A percentile compares a stretch with the other conserved stretches of the same genome.
These are phyloP conservation scores for Cyphomyrus plagiostoma DNA, from an alignment of 2,113 vertebrate species.

Conservation along the genomic window DNA sequence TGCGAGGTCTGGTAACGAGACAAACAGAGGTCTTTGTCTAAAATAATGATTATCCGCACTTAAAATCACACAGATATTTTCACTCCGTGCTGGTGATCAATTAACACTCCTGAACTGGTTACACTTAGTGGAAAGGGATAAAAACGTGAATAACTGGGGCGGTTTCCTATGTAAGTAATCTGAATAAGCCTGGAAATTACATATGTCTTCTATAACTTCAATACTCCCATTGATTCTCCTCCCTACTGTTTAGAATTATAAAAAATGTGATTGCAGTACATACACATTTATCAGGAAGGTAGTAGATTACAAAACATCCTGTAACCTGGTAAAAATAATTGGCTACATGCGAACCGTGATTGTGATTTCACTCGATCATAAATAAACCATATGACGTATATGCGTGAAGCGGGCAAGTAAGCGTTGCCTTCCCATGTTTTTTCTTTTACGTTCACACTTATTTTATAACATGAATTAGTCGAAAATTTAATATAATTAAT, in stretches of 20 bases:
- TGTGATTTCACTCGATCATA: background rate
- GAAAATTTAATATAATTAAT: background rate
- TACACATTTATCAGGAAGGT: background rate
- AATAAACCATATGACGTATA: background rate
- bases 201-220: background rate
- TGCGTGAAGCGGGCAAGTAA: background rate
- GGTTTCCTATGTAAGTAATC: background rate
- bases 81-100: background rate
- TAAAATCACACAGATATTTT: background rate
- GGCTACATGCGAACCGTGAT: background rate
- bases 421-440: background rate
- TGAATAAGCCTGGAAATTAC: background rate
- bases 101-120: background rate
- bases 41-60: background rate
- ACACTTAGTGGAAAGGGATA: background rate
- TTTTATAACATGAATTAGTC: background rate
- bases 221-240: background rate
- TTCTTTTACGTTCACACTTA: background rate
- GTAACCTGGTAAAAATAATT: background rate
- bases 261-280: background rate
- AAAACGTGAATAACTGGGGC: background rate
- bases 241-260: background rate
- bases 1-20: background rate
- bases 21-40: background rate
- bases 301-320: background rate